These are phyloP conservation scores for Acleris literana DNA, from an alignment of 2,888 invertebrate species.

Conservation along the genomic window DNA sequence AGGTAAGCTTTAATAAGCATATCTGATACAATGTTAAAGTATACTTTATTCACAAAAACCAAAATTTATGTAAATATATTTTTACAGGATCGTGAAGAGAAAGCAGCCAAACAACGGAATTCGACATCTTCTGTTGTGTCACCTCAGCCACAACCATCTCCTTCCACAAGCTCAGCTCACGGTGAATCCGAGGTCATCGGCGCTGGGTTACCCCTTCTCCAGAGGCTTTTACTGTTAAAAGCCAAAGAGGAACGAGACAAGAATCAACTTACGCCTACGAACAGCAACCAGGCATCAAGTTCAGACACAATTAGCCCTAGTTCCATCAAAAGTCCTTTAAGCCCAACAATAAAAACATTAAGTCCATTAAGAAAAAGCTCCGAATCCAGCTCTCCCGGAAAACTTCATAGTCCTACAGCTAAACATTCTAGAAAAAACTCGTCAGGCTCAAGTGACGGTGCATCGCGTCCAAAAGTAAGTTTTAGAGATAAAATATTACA, in stretches of 20 bases:
- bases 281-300: slow-evolving; percentile 77
- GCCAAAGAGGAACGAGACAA: slow-evolving; percentile 88
- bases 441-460: slow-evolving; percentile 72
- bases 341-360: slow-evolving; percentile 76
- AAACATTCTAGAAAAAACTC: slow-evolving; percentile 79
- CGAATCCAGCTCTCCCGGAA: slow-evolving; percentile 77
- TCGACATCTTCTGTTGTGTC: slow-evolving; percentile 67
- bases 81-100: slow-evolving; percentile 79
- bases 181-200: slow-evolving; percentile 86
- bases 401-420: slow-evolving; percentile 75
- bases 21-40: neutral
- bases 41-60: neutral
- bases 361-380: slow-evolving; percentile 79
- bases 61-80: slow-evolving; percentile 22
- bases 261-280: slow-evolving; percentile 71
- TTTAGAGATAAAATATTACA: slow-evolving; percentile 85
- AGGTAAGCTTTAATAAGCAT: slow-evolving; percentile 71
- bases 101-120: slow-evolving; percentile 74
- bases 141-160: slow-evolving; percentile 81
- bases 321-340: slow-evolving; percentile 78
- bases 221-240: slow-evolving; percentile 89
- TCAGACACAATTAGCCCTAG: slow-evolving; percentile 80
- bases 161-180: slow-evolving; percentile 84
- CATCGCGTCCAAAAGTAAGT: slow-evolving; percentile 83
- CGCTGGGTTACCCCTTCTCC: slow-evolving; percentile 88